Conservation (phyloP, 2,888 invertebrate species). For the Chironomus riparius region DNA sequence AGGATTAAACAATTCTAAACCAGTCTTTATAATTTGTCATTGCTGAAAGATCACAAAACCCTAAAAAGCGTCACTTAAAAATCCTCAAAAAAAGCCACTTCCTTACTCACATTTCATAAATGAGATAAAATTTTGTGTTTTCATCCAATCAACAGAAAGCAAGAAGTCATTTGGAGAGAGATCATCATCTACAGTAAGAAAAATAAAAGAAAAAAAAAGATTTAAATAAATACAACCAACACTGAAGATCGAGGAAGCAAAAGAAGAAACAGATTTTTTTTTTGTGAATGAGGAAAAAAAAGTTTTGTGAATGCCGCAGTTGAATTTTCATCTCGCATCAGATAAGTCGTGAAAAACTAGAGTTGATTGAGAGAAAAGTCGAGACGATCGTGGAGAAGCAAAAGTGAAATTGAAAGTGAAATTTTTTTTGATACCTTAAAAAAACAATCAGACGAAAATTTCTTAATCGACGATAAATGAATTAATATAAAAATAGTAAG, state of each 20-base stretch:
- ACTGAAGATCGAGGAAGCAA: not conserved
- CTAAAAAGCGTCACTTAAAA: no score
- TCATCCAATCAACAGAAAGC: not conserved
- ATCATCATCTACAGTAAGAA: not conserved
- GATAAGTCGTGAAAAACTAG: slow-evolving; percentile 12
- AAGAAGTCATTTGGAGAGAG: not conserved
- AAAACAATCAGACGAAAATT: no score
- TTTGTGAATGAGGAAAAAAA: slow-evolving; percentile 13
- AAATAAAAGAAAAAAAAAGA: not conserved
- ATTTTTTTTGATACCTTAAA: no score
- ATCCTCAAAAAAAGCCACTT: not conserved
- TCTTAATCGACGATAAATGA: no score
- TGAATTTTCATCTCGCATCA: slow-evolving; percentile 20
- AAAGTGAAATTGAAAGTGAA: no score
- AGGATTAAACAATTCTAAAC: no score
- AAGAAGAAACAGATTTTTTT: not conserved
- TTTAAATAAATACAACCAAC: not conserved
- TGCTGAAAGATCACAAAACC: no score
- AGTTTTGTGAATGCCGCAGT: slow-evolving; percentile 12
- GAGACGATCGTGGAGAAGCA: not conserved
- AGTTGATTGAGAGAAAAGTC: not conserved
- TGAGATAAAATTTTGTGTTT: not conserved
- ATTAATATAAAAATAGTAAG: no score
- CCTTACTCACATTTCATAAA: not conserved
- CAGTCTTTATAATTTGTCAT: no score